phyloP scores from a whole-genome alignment of 2,113 vertebrate genomes.

The Isurus oxyrinchus region DNA sequence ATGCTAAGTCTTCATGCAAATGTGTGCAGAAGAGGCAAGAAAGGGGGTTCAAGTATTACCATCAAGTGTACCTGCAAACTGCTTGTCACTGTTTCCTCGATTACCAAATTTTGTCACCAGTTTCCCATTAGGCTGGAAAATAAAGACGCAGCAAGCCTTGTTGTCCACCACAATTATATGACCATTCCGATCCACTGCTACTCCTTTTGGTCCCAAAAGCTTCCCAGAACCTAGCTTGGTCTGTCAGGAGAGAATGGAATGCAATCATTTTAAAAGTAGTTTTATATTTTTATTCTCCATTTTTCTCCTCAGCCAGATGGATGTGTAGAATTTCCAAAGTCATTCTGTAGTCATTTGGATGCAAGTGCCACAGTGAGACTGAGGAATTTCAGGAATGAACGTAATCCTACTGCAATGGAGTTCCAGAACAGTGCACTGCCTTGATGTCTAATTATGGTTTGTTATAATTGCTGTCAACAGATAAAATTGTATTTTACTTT shows the following conservation, averaged over 20 bases:
- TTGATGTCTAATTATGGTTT: neutral
- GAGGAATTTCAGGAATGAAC: neutral
- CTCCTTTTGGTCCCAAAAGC: constrained; percentile 94
- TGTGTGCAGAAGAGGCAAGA: constrained; percentile 53
- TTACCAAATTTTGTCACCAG: constrained; percentile 93
- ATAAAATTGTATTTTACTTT: neutral
- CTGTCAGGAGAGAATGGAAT: constrained; percentile 51
- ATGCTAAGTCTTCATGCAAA: constrained; percentile 58
- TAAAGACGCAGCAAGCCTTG: constrained; percentile 92
- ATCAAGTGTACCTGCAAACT: constrained; percentile 91
- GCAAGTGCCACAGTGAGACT: neutral
- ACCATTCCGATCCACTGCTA: constrained; percentile 88
- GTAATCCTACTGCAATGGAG: neutral
- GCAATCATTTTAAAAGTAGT: neutral
- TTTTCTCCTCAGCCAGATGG: neutral
- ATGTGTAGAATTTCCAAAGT: neutral
- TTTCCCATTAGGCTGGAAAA: constrained; percentile 92
- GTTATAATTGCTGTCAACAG: neutral
- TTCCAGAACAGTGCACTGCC: neutral
- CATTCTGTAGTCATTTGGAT: neutral
- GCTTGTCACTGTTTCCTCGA: constrained; percentile 89
- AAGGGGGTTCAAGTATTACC: constrained; percentile 65
- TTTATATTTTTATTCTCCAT: neutral
- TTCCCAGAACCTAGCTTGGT: constrained; percentile 91
- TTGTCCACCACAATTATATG: constrained; percentile 97